Evolutionary conservation across 2,888 invertebrate species (phyloP).

Genomic region (Brachypterus glaber): DNA sequence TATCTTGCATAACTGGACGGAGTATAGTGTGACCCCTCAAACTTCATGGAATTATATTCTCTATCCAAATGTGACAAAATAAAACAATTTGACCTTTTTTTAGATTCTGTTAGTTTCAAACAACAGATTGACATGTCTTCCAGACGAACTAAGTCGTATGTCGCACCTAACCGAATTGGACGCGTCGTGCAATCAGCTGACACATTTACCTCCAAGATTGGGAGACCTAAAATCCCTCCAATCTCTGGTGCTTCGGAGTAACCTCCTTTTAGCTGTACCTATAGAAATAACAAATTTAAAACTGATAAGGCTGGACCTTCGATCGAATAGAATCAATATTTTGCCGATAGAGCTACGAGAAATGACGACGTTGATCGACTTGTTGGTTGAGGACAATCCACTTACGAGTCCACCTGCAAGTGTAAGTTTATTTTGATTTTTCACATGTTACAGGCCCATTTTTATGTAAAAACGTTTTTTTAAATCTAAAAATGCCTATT

Average conservation of each 20-base stretch:
- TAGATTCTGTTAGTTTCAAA: constrained; percentile 71
- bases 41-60: no score
- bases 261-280: constrained; percentile 79
- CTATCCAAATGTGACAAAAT: no score
- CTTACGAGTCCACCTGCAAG: constrained; percentile 85
- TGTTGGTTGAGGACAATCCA: constrained; percentile 82
- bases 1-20: no score
- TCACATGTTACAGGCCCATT: no score
- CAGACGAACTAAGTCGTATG: constrained; percentile 84
- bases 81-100: no score
- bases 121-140: constrained; percentile 75
- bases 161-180: constrained; percentile 77
- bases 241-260: constrained; percentile 74
- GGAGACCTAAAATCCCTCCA: constrained; percentile 72
- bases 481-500: no score
- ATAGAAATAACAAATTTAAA: constrained; percentile 80
- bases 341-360: constrained; percentile 81
- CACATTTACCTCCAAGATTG: constrained; percentile 78
- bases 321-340: constrained; percentile 81
- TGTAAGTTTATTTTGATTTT: constrained; percentile 49
- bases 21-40: no score
- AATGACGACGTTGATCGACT: constrained; percentile 74
- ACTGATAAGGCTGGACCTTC: constrained; percentile 77
- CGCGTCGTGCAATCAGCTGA: constrained; percentile 84
- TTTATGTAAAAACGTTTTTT: no score